A percentile compares a stretch with the other conserved stretches of the same genome.
Evolutionary conservation across 2,888 invertebrate species (phyloP).

Genomic region (Drosophila gaucha): DNA sequence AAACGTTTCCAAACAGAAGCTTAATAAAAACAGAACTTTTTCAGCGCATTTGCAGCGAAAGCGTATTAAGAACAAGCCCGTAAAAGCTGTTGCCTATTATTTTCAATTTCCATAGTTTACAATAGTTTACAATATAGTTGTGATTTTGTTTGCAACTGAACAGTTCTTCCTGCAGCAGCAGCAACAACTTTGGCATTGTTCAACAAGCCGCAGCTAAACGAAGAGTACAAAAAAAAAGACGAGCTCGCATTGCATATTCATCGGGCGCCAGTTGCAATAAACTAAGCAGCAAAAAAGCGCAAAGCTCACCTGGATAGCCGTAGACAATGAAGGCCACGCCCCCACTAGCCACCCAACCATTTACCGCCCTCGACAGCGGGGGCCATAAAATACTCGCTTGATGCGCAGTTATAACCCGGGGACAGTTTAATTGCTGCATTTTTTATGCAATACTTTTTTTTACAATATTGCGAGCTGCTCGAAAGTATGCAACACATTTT

Average conservation of each 20-base stretch:
- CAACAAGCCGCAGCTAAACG: conserved; percentile 49
- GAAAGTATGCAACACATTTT: conserved; percentile 60
- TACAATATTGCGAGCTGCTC: conserved; percentile 4
- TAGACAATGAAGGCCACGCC: conserved; percentile 43
- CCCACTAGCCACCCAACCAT: not conserved
- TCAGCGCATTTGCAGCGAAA: conserved; percentile 3
- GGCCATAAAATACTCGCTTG: conserved; percentile 79
- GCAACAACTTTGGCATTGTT: conserved; percentile 47
- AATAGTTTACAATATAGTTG: conserved; percentile 36
- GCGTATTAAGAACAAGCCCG: conserved; percentile 26
- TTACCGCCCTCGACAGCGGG: conserved; percentile 18
- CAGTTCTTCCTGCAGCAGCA: not conserved
- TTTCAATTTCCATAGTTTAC: conserved; percentile 44
- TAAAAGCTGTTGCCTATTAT: conserved; percentile 27
- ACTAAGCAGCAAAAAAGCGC: conserved; percentile 62
- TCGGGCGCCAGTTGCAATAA: conserved; percentile 58
- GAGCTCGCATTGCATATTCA: conserved; percentile 70
- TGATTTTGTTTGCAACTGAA: not conserved
- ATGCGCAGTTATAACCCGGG: conserved; percentile 80
- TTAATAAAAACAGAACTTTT: not conserved
- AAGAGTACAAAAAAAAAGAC: conserved; percentile 7
- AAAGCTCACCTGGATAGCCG: conserved; percentile 51
- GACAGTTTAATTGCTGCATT: conserved; percentile 83
- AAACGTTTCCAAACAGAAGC: not conserved
- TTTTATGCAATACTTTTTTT: conserved; percentile 63